Conservation (phyloP, 2,888 invertebrate species). For the Caenorhabditis sp. region DNA sequence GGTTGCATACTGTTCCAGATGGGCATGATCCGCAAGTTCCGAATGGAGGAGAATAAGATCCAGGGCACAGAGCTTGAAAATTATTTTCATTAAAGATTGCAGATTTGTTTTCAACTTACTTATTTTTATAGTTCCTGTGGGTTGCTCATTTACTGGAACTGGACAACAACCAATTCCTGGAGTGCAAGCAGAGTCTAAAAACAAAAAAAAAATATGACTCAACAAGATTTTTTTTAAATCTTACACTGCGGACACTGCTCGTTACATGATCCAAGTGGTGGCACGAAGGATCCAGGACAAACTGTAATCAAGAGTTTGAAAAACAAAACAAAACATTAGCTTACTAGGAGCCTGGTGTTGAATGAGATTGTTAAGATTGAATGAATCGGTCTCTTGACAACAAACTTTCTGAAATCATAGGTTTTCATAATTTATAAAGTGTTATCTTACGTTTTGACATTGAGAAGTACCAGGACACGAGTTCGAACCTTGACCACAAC, state of each 20-base stretch:
- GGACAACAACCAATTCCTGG: slow-evolving; percentile 58
- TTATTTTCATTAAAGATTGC: too few species aligned
- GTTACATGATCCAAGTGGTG: slow-evolving; percentile 55
- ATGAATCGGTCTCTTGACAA: slow-evolving; percentile 49
- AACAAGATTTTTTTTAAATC: slow-evolving; percentile 5
- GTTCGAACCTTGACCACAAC: slow-evolving; percentile 48
- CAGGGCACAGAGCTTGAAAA: slow-evolving; percentile 53
- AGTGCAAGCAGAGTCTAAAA: slow-evolving; percentile 59
- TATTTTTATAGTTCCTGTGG: slow-evolving; percentile 42
- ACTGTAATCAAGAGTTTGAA: slow-evolving; percentile 20
- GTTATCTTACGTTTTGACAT: slow-evolving; percentile 49
- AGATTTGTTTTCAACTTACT: slow-evolving; percentile 23
- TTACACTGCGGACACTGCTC: slow-evolving; percentile 56
- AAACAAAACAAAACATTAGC: slow-evolving; percentile 3
- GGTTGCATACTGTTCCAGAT: slow-evolving; percentile 44
- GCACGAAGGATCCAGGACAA: slow-evolving; percentile 56
- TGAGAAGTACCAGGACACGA: slow-evolving; percentile 57
- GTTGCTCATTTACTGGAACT: slow-evolving; percentile 48
- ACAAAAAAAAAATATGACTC: too few species aligned
- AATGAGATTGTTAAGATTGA: slow-evolving; percentile 39
- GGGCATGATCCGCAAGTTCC: slow-evolving; percentile 51
- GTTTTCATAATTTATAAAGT: neutral
- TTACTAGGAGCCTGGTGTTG: slow-evolving; percentile 54
- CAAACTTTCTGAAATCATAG: slow-evolving; percentile 55
- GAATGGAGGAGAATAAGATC: slow-evolving; percentile 51